phyloP scores from a whole-genome alignment of 2,888 invertebrate genomes.

The Caenorhabditis sp. region DNA sequence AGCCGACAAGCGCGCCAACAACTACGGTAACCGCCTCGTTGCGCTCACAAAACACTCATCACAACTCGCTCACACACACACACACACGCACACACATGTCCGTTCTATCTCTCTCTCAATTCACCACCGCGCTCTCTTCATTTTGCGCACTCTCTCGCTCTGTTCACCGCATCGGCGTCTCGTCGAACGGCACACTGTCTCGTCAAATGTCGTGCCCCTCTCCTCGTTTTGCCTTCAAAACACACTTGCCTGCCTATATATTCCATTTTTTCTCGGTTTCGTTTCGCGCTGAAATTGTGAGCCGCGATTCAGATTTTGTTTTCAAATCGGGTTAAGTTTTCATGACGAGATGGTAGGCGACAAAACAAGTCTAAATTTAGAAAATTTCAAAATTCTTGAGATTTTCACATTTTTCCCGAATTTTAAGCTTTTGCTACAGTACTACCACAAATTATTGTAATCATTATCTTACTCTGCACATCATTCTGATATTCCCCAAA shows the following conservation, averaged over 20 bases:
- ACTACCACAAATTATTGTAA: background rate
- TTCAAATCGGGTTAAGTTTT: too few relatives aligned
- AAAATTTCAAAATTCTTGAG: background rate
- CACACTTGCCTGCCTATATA: slow-evolving; percentile 1
- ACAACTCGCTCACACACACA: too few relatives aligned
- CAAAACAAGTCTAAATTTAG: background rate
- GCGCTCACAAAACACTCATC: background rate
- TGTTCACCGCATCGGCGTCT: background rate
- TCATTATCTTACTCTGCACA: background rate
- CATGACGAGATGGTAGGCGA: background rate
- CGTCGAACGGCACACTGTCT: background rate
- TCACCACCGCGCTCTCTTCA: background rate
- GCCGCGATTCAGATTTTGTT: background rate
- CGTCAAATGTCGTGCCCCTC: slow-evolving; percentile 3
- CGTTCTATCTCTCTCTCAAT: background rate
- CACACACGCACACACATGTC: background rate
- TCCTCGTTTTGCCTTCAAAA: slow-evolving; percentile 1
- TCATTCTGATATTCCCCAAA: background rate
- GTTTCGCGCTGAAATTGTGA: background rate
- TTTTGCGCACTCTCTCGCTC: slow-evolving; percentile 2
- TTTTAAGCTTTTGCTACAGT: background rate
- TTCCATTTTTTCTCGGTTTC: background rate
- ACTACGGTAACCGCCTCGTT: slow-evolving; percentile 5
- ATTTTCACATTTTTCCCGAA: background rate
- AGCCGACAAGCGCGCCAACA: background rate